Evolutionary conservation across 2,113 vertebrate species (phyloP).

Genomic region (Heterotis niloticus): DNA sequence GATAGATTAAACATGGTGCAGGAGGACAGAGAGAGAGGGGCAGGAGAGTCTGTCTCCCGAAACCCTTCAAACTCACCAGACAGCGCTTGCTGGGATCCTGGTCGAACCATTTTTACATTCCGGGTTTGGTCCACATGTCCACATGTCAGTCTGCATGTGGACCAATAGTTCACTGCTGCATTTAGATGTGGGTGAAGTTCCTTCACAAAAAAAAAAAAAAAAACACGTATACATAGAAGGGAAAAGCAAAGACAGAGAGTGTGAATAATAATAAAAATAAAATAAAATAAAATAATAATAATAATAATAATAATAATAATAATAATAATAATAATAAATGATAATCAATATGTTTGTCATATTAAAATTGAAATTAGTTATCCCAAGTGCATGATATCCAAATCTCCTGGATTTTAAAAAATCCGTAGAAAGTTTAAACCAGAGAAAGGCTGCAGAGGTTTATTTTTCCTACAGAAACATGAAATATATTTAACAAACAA

Average conservation of each 20-base stretch:
- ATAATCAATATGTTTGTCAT: background rate
- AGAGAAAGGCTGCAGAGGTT: too few relatives aligned
- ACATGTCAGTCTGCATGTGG: constrained; percentile 10
- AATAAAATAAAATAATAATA: background rate
- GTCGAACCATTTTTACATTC: constrained; percentile 19
- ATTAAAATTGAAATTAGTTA: background rate
- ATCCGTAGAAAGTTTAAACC: background rate
- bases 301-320: background rate
- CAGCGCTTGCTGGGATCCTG: background rate
- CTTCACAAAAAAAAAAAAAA: too few relatives aligned
- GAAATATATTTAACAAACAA: too few relatives aligned
- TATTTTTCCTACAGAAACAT: too few relatives aligned
- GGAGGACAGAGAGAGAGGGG: background rate
- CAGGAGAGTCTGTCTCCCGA: background rate
- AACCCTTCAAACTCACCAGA: background rate
- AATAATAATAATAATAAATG: background rate
- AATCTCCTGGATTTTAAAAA: background rate
- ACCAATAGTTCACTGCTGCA: constrained; percentile 15
- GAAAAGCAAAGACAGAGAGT: background rate
- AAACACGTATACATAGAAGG: background rate
- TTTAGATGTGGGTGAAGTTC: background rate
- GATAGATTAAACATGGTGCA: constrained; percentile 18
- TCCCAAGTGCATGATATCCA: too few relatives aligned
- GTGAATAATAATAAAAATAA: background rate
- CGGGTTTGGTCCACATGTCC: background rate